Conservation (phyloP, 2,888 invertebrate species). For the Heliconius aoede region DNA sequence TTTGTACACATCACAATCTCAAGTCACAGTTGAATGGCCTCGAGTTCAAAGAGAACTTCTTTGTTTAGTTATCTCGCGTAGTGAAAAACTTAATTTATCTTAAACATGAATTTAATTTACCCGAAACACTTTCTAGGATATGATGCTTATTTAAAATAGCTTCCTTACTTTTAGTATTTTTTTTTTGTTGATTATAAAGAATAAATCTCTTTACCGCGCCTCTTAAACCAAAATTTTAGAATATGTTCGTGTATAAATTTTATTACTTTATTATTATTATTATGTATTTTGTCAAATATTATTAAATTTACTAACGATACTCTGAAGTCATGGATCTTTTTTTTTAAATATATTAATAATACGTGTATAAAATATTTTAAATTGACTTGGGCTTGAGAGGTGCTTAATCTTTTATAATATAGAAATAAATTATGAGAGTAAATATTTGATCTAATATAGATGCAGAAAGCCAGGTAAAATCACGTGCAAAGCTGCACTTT, state of each 20-base stretch:
- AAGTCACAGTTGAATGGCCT: constrained; percentile 46
- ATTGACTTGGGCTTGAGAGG: too few species aligned
- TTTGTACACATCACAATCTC: constrained; percentile 47
- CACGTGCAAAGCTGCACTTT: constrained; percentile 35
- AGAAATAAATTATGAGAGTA: neutral
- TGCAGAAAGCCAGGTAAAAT: constrained; percentile 1
- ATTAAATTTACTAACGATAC: too few species aligned
- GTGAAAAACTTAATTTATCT: neutral
- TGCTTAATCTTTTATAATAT: neutral
- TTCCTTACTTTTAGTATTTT: neutral
- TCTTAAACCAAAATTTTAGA: too few species aligned
- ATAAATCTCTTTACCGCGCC: too few species aligned
- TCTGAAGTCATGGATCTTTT: too few species aligned
- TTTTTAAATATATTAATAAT: too few species aligned
- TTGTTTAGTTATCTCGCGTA: constrained; percentile 6
- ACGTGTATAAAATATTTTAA: too few species aligned
- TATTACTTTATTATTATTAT: too few species aligned
- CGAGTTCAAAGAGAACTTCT: constrained; percentile 24
- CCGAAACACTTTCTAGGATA: neutral
- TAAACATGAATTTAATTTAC: neutral
- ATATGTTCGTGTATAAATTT: neutral
- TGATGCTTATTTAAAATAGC: neutral
- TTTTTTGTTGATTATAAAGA: too few species aligned
- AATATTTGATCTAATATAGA: neutral
- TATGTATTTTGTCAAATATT: too few species aligned